These are phyloP conservation scores for Tholera decimalis DNA, from an alignment of 2,888 invertebrate genomes.

Conservation along the genomic window DNA sequence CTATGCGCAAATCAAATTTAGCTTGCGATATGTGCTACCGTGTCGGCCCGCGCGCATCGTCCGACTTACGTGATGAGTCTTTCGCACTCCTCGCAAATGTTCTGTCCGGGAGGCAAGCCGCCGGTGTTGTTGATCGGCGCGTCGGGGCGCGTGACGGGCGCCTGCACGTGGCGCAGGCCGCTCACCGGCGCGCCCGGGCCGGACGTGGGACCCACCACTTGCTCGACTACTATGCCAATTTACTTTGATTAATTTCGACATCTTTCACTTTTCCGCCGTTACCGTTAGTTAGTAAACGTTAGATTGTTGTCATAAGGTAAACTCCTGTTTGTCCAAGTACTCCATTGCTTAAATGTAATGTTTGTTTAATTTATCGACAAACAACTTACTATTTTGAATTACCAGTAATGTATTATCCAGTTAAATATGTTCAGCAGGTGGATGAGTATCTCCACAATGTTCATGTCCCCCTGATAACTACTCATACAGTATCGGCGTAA, in stretches of 20 bases:
- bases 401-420: constrained; percentile 1
- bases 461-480: background rate
- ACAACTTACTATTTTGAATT: background rate
- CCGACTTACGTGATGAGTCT: constrained; percentile 99
- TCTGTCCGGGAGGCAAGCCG: constrained; percentile 96
- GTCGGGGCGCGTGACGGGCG: constrained; percentile 93
- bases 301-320: background rate
- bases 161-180: constrained; percentile 94
- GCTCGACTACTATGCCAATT: constrained; percentile 82
- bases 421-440: background rate
- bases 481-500: constrained; percentile 5
- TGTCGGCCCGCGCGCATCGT: constrained; percentile 92
- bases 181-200: constrained; percentile 85
- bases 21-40: constrained; percentile 91
- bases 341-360: no score
- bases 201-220: constrained; percentile 67
- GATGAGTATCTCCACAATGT: background rate
- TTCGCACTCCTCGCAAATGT: constrained; percentile 99
- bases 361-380: background rate
- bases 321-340: background rate
- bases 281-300: no score
- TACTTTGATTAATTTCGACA: constrained; percentile 64
- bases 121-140: constrained; percentile 92
- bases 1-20: constrained; percentile 64
- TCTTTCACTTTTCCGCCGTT: constrained; percentile 16